Conservation (phyloP, 2,113 vertebrate genomes). For the Protobothrops flavoviridis region DNA sequence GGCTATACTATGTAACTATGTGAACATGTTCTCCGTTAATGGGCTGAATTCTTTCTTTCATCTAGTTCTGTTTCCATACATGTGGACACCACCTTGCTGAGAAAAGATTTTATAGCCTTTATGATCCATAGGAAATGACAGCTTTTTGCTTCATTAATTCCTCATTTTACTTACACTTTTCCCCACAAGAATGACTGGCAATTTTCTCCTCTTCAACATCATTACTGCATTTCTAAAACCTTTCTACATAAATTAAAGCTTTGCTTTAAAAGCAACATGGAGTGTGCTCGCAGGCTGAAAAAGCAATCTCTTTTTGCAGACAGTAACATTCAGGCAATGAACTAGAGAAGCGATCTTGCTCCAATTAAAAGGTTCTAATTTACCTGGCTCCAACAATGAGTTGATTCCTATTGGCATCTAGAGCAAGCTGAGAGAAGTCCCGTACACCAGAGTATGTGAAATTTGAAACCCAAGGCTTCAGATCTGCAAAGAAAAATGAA, state of each 20-base stretch:
- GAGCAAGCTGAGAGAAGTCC: slow-evolving; percentile 94
- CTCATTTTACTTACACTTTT: slow-evolving; percentile 35
- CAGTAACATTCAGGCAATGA: slow-evolving; percentile 28
- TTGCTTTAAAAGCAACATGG: slow-evolving; percentile 15
- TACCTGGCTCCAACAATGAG: slow-evolving; percentile 98
- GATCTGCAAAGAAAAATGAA: slow-evolving; percentile 72
- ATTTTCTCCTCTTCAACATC: slow-evolving; percentile 60
- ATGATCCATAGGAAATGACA: slow-evolving; percentile 12
- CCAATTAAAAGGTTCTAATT: slow-evolving; percentile 59
- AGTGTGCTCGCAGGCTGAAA: slow-evolving; percentile 33
- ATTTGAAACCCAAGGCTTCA: slow-evolving; percentile 90
- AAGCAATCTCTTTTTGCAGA: slow-evolving; percentile 29
- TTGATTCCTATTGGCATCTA: slow-evolving; percentile 94
- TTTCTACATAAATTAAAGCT: slow-evolving; percentile 42
- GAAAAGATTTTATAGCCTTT: slow-evolving; percentile 9
- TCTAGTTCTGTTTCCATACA: not conserved
- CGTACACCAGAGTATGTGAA: slow-evolving; percentile 87
- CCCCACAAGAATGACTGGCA: slow-evolving; percentile 30
- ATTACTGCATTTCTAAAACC: slow-evolving; percentile 39
- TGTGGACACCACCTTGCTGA: not conserved
- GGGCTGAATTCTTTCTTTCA: not conserved
- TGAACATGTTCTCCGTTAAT: not conserved
- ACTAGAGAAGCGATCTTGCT: slow-evolving; percentile 16
- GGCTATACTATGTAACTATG: not conserved
- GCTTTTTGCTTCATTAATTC: slow-evolving; percentile 52